Conservation (phyloP, 2,113 vertebrate species). For the Ptyas mucosa region DNA sequence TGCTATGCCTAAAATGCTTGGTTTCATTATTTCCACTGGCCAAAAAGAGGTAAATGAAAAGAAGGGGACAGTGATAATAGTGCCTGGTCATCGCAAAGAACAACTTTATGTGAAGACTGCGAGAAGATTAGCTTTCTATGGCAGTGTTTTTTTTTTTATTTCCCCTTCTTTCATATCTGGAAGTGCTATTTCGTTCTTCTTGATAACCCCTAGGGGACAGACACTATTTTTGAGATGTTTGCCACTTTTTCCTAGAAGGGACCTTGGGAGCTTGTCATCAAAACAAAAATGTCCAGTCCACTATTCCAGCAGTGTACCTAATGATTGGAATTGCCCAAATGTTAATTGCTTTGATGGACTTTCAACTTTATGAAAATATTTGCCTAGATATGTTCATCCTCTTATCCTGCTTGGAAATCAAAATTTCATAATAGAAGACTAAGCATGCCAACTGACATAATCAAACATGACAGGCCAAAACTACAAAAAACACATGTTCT, state of each 20-base stretch:
- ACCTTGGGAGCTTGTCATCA: neutral
- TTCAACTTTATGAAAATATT: neutral
- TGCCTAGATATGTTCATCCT: neutral
- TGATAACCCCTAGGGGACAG: neutral
- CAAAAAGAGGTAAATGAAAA: conserved; percentile 40
- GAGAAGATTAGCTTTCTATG: neutral
- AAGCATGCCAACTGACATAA: neutral
- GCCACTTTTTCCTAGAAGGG: neutral
- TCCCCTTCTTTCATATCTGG: neutral
- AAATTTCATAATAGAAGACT: neutral
- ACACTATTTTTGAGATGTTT: neutral
- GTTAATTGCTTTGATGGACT: neutral
- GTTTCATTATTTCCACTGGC: neutral
- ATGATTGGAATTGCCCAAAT: neutral
- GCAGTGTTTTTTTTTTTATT: neutral
- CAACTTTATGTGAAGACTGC: neutral
- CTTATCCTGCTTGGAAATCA: neutral
- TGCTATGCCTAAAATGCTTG: neutral
- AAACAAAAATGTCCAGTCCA: neutral
- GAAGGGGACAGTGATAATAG: neutral
- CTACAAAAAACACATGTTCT: neutral
- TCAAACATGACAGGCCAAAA: neutral
- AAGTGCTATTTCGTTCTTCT: neutral
- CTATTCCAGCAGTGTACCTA: neutral
- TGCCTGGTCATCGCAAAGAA: neutral